phyloP scores from a whole-genome alignment of 2,113 vertebrate species.

The Etia nguti region DNA sequence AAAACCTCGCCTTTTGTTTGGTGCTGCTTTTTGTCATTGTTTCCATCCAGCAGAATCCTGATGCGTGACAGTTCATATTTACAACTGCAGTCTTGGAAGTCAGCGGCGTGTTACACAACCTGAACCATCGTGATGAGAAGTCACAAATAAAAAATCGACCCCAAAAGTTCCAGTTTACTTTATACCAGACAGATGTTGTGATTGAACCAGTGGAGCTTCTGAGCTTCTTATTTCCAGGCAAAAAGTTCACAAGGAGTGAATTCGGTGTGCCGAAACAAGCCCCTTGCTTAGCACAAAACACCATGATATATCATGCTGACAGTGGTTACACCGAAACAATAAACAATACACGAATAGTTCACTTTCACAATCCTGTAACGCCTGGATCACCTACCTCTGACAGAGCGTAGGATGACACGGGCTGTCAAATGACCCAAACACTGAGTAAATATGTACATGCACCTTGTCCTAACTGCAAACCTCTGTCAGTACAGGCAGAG shows the following conservation, averaged over 20 bases:
- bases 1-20: background rate
- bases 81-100: background rate
- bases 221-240: background rate
- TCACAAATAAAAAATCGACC: background rate
- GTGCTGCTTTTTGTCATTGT: background rate
- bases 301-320: background rate
- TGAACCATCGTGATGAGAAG: background rate
- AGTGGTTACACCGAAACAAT: background rate
- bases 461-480: background rate
- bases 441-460: background rate
- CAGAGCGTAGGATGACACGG: background rate
- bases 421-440: background rate
- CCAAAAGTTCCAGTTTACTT: background rate
- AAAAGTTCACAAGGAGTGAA: background rate
- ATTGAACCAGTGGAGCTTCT: background rate
- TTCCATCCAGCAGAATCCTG: background rate
- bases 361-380: background rate
- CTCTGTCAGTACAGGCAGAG: background rate
- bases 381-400: background rate
- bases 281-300: background rate
- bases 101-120: background rate
- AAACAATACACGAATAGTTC: constrained; percentile 18
- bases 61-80: constrained; percentile 8
- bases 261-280: constrained; percentile 7
- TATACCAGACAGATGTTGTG: constrained; percentile 4